A percentile compares a stretch with the other conserved stretches of the same genome.
Evolutionary conservation across 2,113 vertebrate genomes (phyloP).

Genomic region (Narcine bancroftii): DNA sequence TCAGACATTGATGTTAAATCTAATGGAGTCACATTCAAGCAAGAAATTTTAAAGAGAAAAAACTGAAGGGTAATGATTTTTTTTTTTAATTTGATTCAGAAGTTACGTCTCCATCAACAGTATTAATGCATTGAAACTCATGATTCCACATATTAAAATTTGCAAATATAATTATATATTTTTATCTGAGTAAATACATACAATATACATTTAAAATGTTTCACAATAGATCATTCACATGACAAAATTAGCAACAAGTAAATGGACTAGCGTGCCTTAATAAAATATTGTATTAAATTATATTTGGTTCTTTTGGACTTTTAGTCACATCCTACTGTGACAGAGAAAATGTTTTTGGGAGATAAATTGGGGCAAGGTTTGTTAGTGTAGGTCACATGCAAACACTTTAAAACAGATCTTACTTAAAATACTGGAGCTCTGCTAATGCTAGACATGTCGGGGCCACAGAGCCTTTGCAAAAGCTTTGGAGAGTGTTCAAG

Average conservation of each 20-base stretch:
- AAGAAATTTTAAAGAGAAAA: neutral
- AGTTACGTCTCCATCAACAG: neutral
- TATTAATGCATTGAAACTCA: neutral
- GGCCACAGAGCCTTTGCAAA: no score
- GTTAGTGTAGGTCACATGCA: no score
- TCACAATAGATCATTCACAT: neutral
- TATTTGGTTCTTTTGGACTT: no score
- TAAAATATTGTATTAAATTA: no score
- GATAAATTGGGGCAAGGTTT: no score
- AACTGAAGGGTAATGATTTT: neutral
- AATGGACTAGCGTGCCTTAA: neutral
- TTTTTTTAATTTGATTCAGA: neutral
- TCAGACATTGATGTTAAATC: neutral
- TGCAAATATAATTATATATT: neutral
- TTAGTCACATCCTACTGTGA: no score
- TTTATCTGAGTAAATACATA: neutral
- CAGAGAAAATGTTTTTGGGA: no score
- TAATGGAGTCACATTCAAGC: neutral
- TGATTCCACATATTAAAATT: neutral
- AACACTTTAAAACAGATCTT: no score
- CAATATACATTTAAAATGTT: neutral
- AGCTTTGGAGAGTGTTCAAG: no score
- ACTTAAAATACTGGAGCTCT: no score
- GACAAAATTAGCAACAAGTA: neutral
- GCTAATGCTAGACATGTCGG: no score